Base-by-base conservation (phyloP, 2,888 invertebrate species). In the Leptopilina syphax region DNA sequence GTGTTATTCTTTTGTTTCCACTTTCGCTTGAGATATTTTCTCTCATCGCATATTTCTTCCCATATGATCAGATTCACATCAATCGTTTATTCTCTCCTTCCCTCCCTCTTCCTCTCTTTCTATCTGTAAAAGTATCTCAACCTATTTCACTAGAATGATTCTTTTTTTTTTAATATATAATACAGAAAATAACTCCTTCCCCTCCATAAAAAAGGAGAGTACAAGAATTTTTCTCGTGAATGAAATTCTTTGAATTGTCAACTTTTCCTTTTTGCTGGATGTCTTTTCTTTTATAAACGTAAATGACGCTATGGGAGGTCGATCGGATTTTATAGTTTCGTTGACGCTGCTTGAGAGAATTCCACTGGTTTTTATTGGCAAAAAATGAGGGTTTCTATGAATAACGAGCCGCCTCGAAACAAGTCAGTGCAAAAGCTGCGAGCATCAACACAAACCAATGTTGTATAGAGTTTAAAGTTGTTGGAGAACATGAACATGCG, bases 291-390 rank as follows among this genome's bases (percentile, higher is more conserved):
- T 65, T 65, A 13, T 77, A 13, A n/a, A 65, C 9, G 65, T 67
- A 67, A 54, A 60, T 73, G 70, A 10, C 73, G 44, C 12, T 60
- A 70, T 34, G 57, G 70, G 79, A 79, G 79, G 79, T 65, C 73
- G 77, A 77, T 60, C 27, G 34, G 63, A 63, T 77, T 80, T 80
- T 80, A 80, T 77, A 77, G 77, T 77, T 80, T 68, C 68, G 68
- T 67, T 63, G 70, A 65, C 63, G 65, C 73, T 60, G 70, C 68
- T 63, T 50, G 12, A 50, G 57, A 41, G 63, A 60, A 78, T 78
- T 78, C 68, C 70, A 68, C 12, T 27, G 63, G 44, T 57, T 65
- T 65, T 65, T 67, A 67, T 67, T 67, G 66, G 41, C 66, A 77
- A 77, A 77, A 65, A 77, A 44, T 57, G 54, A 57, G 41, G 41